A percentile compares a stretch with the other conserved stretches of the same genome.
phyloP scores from a whole-genome alignment of 2,797 vertebrate species.

The Sus cebifrons region DNA sequence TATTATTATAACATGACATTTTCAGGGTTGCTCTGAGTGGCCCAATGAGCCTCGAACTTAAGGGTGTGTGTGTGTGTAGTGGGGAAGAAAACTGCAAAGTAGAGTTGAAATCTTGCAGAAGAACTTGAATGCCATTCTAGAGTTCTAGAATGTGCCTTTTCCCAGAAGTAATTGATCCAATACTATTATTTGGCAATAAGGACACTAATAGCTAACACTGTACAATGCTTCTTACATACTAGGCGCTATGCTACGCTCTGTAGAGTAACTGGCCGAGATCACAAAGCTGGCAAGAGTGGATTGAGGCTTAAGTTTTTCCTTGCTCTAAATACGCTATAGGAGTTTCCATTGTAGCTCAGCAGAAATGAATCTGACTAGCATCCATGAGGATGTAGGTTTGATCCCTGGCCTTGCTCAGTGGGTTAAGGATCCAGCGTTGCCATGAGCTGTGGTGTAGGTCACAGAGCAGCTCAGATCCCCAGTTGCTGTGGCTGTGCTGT shows the following conservation, averaged over 20 bases:
- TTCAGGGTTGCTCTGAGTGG: conserved; percentile 15
- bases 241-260: neutral
- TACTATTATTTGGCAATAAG: conserved; percentile 43
- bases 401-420: too few relatives aligned
- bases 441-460: too few relatives aligned
- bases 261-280: neutral
- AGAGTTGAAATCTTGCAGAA: neutral
- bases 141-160: conserved; percentile 14
- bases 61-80: neutral
- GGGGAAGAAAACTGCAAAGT: neutral
- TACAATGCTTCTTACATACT: neutral
- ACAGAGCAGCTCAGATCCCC: too few relatives aligned
- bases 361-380: too few relatives aligned
- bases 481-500: too few relatives aligned
- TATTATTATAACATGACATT: conserved; percentile 26
- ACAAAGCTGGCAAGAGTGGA: neutral
- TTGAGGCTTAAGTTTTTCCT: conserved; percentile 3
- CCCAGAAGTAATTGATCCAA: conserved; percentile 5
- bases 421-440: too few relatives aligned
- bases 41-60: neutral
- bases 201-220: neutral
- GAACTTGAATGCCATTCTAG: neutral
- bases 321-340: neutral
- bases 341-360: too few relatives aligned
- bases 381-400: too few relatives aligned